Conservation (phyloP, 1,140 invertebrate species). For the Vanessa atalanta region DNA sequence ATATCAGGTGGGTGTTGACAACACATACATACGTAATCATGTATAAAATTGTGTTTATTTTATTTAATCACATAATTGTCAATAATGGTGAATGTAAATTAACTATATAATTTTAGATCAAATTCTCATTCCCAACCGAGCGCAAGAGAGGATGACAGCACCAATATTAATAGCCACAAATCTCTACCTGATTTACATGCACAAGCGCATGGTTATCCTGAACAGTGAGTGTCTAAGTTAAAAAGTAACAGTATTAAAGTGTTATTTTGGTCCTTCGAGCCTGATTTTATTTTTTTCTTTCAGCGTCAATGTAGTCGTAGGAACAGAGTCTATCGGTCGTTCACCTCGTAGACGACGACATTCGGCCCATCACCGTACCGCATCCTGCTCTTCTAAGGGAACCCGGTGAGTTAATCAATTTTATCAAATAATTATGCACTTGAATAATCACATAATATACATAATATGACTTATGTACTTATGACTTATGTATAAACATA, state of each 20-base stretch:
- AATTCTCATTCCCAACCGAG: conserved; percentile 85
- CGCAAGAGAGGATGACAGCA: conserved; percentile 67
- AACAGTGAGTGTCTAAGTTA: conserved; percentile 58
- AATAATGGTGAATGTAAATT: neutral
- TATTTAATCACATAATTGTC: too few relatives aligned
- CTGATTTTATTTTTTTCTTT: conserved; percentile 15
- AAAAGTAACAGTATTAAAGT: neutral
- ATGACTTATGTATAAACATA: too few relatives aligned
- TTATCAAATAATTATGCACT: neutral
- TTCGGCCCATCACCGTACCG: conserved; percentile 67
- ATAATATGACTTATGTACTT: too few relatives aligned
- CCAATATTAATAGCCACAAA: conserved; percentile 88
- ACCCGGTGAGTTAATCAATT: conserved; percentile 51
- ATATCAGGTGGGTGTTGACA: conserved; percentile 51
- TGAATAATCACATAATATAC: too few relatives aligned
- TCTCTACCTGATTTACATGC: conserved; percentile 91
- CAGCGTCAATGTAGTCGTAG: conserved; percentile 51
- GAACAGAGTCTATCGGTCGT: conserved; percentile 58
- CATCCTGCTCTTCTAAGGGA: conserved; percentile 73
- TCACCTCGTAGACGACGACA: conserved; percentile 66
- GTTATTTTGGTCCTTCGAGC: conserved; percentile 2
- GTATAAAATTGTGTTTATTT: neutral
- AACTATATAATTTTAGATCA: conserved; percentile 70
- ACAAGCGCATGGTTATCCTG: conserved; percentile 79
- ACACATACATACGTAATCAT: neutral